Conservation (phyloP, 2,797 vertebrate species). For the Bradypodion ventrale region DNA sequence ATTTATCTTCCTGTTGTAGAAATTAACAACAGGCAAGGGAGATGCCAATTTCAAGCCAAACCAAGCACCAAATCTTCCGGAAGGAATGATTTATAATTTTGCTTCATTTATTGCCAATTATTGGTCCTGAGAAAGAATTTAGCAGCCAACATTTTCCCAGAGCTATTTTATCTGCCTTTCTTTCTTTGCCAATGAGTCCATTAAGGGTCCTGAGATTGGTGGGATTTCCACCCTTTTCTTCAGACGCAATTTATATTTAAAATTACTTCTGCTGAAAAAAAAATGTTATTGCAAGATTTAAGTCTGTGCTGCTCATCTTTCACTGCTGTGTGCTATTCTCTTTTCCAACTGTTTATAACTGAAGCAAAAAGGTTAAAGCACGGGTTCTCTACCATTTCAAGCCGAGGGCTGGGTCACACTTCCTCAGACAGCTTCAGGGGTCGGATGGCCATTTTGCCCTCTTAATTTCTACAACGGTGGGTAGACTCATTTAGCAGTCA, state of each 20-base stretch:
- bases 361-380: not conserved
- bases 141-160: slow-evolving; percentile 59
- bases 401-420: too few species aligned
- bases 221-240: not conserved
- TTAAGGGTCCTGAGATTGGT: slow-evolving; percentile 53
- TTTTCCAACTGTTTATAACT: not conserved
- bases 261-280: not conserved
- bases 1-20: not conserved
- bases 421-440: too few species aligned
- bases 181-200: slow-evolving; percentile 16
- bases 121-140: slow-evolving; percentile 68
- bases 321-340: not conserved
- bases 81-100: slow-evolving; percentile 14
- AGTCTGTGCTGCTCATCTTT: slow-evolving; percentile 6
- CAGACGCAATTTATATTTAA: slow-evolving; percentile 12
- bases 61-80: slow-evolving; percentile 62
- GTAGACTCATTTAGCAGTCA: not conserved
- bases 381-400: too few species aligned
- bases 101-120: slow-evolving; percentile 59
- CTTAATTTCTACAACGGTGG: not conserved
- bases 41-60: slow-evolving; percentile 40
- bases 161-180: slow-evolving; percentile 35
- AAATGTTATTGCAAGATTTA: slow-evolving; percentile 38
- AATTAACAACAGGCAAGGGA: not conserved
- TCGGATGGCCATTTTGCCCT: too few species aligned